A percentile compares a stretch with the other conserved stretches of the same genome.
These are phyloP conservation scores for Harpagoxenus sublaevis DNA, from an alignment of 2,888 invertebrate genomes.

Conservation along the genomic window DNA sequence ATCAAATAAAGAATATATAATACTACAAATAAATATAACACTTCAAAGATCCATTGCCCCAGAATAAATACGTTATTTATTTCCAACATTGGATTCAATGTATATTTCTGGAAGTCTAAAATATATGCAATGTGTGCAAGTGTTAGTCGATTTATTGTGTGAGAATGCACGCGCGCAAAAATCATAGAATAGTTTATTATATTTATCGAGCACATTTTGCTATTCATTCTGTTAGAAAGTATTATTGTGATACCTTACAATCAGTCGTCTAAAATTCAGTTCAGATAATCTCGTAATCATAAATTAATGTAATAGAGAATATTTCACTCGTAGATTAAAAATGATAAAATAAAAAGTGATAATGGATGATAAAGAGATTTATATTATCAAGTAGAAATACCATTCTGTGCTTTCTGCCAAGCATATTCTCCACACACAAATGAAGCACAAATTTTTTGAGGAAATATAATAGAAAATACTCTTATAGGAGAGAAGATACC, in stretches of 20 bases:
- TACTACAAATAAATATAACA: constrained; percentile 4
- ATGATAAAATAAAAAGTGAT: background rate
- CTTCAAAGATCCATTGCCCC: background rate
- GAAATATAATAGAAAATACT: too few species aligned
- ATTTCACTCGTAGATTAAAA: background rate
- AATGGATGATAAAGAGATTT: background rate
- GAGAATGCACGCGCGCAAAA: background rate
- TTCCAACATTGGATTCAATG: background rate
- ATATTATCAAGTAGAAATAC: background rate
- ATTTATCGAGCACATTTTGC: background rate
- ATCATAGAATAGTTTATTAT: background rate
- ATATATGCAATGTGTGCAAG: background rate
- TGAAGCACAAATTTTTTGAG: too few species aligned
- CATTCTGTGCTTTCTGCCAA: too few species aligned
- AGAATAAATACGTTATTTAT: background rate
- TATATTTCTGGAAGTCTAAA: background rate
- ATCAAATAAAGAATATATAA: background rate
- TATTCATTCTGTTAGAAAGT: background rate
- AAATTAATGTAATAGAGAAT: background rate
- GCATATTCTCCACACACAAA: too few species aligned
- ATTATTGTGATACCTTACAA: background rate
- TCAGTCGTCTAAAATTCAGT: background rate
- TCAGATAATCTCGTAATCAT: background rate
- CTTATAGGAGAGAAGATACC: too few species aligned
- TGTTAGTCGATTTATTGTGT: background rate